These are phyloP conservation scores for Battus philenor DNA, from an alignment of 1,140 invertebrate genomes.

Conservation along the genomic window DNA sequence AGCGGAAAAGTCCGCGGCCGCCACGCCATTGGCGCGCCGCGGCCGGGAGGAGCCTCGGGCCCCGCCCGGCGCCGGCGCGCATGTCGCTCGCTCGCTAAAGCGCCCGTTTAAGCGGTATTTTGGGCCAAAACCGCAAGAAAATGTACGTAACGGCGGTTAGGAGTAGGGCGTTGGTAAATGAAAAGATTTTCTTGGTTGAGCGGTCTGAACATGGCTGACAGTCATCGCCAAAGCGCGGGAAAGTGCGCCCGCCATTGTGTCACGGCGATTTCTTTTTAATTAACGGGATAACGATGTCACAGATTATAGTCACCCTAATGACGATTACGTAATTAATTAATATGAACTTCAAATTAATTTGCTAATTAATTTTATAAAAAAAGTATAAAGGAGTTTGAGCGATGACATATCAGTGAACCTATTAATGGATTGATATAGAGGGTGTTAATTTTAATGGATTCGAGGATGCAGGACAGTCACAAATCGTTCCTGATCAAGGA, in stretches of 20 bases:
- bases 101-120: conserved; percentile 74
- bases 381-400: neutral
- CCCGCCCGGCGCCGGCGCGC: conserved; percentile 46
- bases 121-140: conserved; percentile 73
- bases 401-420: neutral
- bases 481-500: conserved; percentile 88
- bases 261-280: neutral
- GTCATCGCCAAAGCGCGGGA: conserved; percentile 57
- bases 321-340: neutral
- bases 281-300: neutral
- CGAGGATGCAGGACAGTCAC: conserved; percentile 78
- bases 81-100: conserved; percentile 72
- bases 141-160: conserved; percentile 68
- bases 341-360: neutral
- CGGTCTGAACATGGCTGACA: conserved; percentile 67
- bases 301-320: neutral
- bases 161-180: conserved; percentile 69
- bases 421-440: conserved; percentile 7
- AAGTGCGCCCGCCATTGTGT: conserved; percentile 44
- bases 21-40: conserved; percentile 35
- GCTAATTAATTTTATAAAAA: neutral
- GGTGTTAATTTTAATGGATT: conserved; percentile 23
- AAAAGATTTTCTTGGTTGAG: conserved; percentile 69
- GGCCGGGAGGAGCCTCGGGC: conserved; percentile 39
- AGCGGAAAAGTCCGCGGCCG: conserved; percentile 45